phyloP scores from a whole-genome alignment of 2,113 vertebrate genomes.

The Gallinago media region DNA sequence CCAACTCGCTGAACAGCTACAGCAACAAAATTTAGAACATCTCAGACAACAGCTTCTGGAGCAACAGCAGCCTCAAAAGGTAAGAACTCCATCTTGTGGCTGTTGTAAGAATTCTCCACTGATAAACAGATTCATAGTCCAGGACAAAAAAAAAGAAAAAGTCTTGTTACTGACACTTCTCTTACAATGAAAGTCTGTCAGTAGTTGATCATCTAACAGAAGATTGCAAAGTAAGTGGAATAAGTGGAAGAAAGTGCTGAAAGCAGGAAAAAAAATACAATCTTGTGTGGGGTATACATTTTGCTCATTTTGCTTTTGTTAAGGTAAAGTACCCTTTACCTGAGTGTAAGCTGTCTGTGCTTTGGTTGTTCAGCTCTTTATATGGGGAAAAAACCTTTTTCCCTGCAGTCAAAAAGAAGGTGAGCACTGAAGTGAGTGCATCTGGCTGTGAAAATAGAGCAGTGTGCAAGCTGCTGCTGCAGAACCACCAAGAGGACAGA shows the following conservation, averaged over 20 bases:
- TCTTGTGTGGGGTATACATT: background rate
- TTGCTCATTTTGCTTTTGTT: background rate
- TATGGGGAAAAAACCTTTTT: background rate
- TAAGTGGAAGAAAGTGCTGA: background rate
- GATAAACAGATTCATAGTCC: background rate
- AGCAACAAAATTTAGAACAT: constrained; percentile 97
- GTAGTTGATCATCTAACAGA: background rate
- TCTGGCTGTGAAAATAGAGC: background rate
- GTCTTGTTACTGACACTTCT: background rate
- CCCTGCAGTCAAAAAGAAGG: background rate
- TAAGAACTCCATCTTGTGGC: constrained; percentile 73
- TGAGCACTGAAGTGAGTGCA: background rate
- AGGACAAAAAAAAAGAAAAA: background rate
- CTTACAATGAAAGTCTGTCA: background rate
- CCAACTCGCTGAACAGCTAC: constrained; percentile 95
- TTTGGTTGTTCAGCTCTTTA: background rate
- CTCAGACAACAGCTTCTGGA: constrained; percentile 96
- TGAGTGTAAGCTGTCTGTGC: background rate
- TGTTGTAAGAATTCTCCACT: background rate
- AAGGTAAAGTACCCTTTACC: background rate
- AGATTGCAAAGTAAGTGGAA: background rate
- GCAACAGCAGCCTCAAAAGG: constrained; percentile 86
- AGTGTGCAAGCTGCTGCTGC: background rate
- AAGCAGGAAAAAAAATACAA: background rate
- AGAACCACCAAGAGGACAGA: background rate